Conservation (phyloP, 64 coral and sea anemone genomes). For the Cladopsammia gracilis region DNA sequence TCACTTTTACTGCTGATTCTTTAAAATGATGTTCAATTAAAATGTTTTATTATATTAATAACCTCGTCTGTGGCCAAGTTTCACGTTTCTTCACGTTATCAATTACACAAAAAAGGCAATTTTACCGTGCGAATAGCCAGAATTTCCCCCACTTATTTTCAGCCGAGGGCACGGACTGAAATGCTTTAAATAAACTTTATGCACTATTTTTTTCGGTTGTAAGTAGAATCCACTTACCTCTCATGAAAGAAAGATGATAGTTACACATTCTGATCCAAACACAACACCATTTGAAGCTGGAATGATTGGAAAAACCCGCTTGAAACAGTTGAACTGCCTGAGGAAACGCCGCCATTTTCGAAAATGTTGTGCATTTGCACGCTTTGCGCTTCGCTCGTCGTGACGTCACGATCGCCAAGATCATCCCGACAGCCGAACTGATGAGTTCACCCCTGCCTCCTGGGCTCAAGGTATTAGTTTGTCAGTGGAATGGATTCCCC, state of each 20-base stretch:
- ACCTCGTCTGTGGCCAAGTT: background rate
- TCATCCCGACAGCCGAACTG: no score
- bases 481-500: no score
- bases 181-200: background rate
- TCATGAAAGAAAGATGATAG: background rate
- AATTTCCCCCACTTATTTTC: background rate
- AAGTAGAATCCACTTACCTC: background rate
- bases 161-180: background rate
- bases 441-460: no score
- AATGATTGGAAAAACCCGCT: background rate
- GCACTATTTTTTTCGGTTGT: background rate
- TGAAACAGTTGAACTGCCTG: no score
- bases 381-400: no score
- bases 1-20: background rate
- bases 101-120: no score
- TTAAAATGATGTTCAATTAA: background rate
- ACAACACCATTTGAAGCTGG: no score
- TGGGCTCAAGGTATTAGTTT: no score
- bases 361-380: no score
- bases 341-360: no score
- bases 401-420: no score
- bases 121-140: background rate
- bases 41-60: background rate
- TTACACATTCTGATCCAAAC: background rate
- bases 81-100: background rate